Conservation (phyloP, 2,888 invertebrate genomes). For the Diploptera punctata region DNA sequence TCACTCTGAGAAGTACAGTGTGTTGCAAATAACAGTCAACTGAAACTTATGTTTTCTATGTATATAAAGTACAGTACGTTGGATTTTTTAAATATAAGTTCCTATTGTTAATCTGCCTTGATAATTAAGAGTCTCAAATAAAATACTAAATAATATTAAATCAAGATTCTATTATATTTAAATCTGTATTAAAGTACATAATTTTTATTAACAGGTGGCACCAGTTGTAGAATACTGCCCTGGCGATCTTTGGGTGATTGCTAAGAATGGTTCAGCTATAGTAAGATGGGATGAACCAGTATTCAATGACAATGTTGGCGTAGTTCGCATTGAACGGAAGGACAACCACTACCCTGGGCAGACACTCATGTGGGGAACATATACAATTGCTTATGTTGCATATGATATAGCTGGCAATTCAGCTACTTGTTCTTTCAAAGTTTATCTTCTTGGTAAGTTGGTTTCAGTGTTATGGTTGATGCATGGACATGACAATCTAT, state of each 20-base stretch:
- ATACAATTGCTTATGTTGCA: constrained; percentile 92
- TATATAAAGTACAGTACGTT: no score
- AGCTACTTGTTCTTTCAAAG: constrained; percentile 90
- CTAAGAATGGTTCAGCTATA: constrained; percentile 87
- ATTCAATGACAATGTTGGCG: constrained; percentile 88
- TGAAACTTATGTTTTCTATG: no score
- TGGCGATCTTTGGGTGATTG: constrained; percentile 93
- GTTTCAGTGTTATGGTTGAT: background rate
- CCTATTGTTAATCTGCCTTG: no score
- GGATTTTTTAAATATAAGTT: no score
- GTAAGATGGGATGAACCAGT: constrained; percentile 93
- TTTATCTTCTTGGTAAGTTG: constrained; percentile 82
- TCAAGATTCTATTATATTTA: no score
- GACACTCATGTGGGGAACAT: constrained; percentile 89
- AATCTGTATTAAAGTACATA: no score
- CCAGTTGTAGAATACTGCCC: constrained; percentile 91
- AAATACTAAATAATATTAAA: no score
- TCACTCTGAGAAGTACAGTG: no score
- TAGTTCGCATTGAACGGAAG: constrained; percentile 79
- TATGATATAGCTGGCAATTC: constrained; percentile 92
- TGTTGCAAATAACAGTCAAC: no score
- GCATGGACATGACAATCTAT: no score
- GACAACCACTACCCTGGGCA: constrained; percentile 89
- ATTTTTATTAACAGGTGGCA: constrained; percentile 60
- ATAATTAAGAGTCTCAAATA: no score